A percentile compares a stretch with the other conserved stretches of the same genome.
Conservation (phyloP, 2,888 invertebrate genomes). For the Drosophila barbarae region DNA sequence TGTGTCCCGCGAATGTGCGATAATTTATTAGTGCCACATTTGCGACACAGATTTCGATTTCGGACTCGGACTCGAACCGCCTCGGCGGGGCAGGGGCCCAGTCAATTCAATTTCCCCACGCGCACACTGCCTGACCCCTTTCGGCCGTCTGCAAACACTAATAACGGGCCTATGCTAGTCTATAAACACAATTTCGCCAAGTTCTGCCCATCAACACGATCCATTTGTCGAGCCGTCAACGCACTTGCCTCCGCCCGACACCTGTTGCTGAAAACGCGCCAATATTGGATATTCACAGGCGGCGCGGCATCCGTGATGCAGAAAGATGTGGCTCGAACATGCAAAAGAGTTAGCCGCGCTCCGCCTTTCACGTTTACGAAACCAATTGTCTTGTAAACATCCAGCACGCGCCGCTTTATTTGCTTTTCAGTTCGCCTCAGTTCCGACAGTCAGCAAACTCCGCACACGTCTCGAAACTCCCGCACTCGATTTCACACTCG, state of each 20-base stretch:
- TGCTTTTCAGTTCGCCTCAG: conserved; percentile 36
- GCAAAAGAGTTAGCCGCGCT: conserved; percentile 42
- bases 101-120: conserved; percentile 45
- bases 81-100: conserved; percentile 20
- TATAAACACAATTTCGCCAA: conserved; percentile 37
- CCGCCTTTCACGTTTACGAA: conserved; percentile 26
- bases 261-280: conserved; percentile 59
- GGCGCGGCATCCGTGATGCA: conserved; percentile 19
- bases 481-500: conserved; percentile 30
- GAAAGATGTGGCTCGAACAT: conserved; percentile 57
- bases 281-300: conserved; percentile 34
- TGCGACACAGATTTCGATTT: conserved; percentile 56
- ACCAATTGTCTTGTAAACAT: conserved; percentile 45
- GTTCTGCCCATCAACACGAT: conserved; percentile 28
- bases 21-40: conserved; percentile 62
- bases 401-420: conserved; percentile 53
- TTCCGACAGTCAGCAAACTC: conserved; percentile 36
- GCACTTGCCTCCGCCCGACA: conserved; percentile 36
- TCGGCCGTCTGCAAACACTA: conserved; percentile 24
- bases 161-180: conserved; percentile 40
- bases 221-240: conserved; percentile 10
- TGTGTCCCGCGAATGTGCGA: conserved; percentile 48
- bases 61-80: conserved; percentile 1
- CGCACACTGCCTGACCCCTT: conserved; percentile 33
- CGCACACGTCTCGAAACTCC: conserved; percentile 29